Evolutionary conservation across 2,797 vertebrate genomes (phyloP).

Genomic region (Gallinago stenura): DNA sequence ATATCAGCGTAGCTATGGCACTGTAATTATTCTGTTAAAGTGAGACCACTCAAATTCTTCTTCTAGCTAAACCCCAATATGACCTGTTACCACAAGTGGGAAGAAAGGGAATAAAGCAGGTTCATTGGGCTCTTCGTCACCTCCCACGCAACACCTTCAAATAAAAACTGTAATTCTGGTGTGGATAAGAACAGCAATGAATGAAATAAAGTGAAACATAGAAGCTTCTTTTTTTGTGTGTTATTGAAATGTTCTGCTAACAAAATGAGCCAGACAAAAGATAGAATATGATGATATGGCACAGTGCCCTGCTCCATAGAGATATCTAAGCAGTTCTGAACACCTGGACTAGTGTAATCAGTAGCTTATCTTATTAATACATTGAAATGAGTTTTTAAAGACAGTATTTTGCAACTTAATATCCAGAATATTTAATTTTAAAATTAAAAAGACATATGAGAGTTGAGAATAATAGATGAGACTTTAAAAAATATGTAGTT

Average conservation of each 20-base stretch:
- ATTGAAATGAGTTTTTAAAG: slow-evolving; percentile 32
- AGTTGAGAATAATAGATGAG: background rate
- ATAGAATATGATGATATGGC: slow-evolving; percentile 19
- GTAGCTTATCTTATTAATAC: slow-evolving; percentile 33
- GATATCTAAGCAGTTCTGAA: slow-evolving; percentile 29
- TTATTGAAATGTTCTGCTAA: slow-evolving; percentile 29
- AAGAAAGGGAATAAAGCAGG: slow-evolving; percentile 37
- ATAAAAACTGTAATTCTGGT: slow-evolving; percentile 33
- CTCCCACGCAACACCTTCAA: slow-evolving; percentile 25
- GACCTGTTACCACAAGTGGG: slow-evolving; percentile 31
- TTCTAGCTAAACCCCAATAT: background rate
- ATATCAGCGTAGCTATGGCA: slow-evolving; percentile 26
- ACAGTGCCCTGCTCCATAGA: background rate
- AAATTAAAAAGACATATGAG: slow-evolving; percentile 22
- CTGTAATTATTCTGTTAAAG: slow-evolving; percentile 34
- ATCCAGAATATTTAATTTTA: slow-evolving; percentile 42
- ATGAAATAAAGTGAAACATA: slow-evolving; percentile 28
- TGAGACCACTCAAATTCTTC: background rate
- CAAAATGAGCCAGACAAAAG: slow-evolving; percentile 35
- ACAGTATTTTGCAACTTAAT: background rate
- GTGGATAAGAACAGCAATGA: slow-evolving; percentile 1
- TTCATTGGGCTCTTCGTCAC: slow-evolving; percentile 17
- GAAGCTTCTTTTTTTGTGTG: background rate
- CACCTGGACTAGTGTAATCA: slow-evolving; percentile 44
- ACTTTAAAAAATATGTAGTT: background rate